Evolutionary conservation across 2,888 invertebrate genomes (phyloP), one percentile per base, ranked within the genome.

Genomic region (Ophioninae sp.): DNA sequence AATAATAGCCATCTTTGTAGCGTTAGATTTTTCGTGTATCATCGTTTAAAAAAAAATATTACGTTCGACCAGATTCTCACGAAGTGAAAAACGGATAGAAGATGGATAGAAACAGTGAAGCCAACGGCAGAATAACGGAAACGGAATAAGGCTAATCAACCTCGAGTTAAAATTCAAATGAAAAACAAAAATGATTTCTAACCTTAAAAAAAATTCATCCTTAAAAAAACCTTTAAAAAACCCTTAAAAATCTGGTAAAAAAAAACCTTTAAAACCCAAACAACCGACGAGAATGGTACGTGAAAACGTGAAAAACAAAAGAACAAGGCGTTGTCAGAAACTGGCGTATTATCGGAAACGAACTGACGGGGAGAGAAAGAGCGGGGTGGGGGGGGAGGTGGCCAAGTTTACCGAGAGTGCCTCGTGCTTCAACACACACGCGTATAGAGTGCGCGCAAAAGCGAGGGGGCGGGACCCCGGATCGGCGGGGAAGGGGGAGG

Each of bases 371-470:
- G 63, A 65, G 5, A 6, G 37, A 56, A 65, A 17, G 17, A 17
- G 51, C 10, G 51, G 51, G 17, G 51, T 30, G 30, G 3, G 30
- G 30, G 3, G 30, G 6, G 65, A 65, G 56, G 65, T 39, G 22
- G 65, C 20, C 64, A 37, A 56, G 22, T 67, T 75, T 64, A 58
- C 58, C 44, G 51, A 41, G 73, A 74, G 44, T 6, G 73, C 61
- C 63, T 74, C 23, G n/a, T 71, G 56, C 9, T 39, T 56, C 56
- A 20, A n/a, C 30, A 0, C 23, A 69, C 69, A 69, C 56, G 56
- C n/a, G 10, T 13, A 41, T 6, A n/a, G n/a, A 39, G 59, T 68
- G 63, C 41, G 20, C 44, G 39, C 63, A 51, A 37, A n/a, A 39
- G 23, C 22, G 23, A n/a, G 22, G 69, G 69, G 68, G 56, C n/a